These are phyloP conservation scores for Mermis nigrescens DNA, from an alignment of 2,888 invertebrate genomes.

Conservation along the genomic window DNA sequence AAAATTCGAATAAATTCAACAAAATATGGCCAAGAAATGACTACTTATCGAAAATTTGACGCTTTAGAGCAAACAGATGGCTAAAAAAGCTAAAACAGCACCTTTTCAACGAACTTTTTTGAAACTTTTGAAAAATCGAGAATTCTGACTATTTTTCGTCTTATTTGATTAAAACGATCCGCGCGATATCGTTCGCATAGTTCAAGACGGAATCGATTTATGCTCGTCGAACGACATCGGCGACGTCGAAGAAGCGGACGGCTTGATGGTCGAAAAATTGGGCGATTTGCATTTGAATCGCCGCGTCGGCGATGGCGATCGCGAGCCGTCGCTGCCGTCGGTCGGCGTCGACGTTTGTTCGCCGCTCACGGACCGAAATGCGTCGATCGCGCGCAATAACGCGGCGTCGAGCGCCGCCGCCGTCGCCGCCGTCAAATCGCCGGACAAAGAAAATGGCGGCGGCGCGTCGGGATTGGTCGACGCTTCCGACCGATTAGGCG, in stretches of 20 bases:
- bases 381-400: not conserved
- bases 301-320: too few species aligned
- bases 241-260: not conserved
- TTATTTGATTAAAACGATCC: not conserved
- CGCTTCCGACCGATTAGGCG: not conserved
- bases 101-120: too few species aligned
- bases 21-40: too few species aligned
- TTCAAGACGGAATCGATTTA: not conserved
- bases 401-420: slow-evolving; percentile 1
- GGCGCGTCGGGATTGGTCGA: not conserved
- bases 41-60: too few species aligned
- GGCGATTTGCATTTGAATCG: not conserved
- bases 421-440: not conserved
- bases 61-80: too few species aligned
- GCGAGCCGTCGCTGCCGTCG: too few species aligned
- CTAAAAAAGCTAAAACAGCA: too few species aligned
- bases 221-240: not conserved
- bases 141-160: not conserved
- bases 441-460: not conserved
- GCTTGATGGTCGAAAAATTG: not conserved
- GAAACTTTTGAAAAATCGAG: too few species aligned
- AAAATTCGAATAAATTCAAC: too few species aligned
- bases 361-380: too few species aligned
- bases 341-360: too few species aligned
- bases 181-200: not conserved